Evolutionary conservation across 1,140 invertebrate genomes (phyloP).

Genomic region (Drosophila sulfurigaster): DNA sequence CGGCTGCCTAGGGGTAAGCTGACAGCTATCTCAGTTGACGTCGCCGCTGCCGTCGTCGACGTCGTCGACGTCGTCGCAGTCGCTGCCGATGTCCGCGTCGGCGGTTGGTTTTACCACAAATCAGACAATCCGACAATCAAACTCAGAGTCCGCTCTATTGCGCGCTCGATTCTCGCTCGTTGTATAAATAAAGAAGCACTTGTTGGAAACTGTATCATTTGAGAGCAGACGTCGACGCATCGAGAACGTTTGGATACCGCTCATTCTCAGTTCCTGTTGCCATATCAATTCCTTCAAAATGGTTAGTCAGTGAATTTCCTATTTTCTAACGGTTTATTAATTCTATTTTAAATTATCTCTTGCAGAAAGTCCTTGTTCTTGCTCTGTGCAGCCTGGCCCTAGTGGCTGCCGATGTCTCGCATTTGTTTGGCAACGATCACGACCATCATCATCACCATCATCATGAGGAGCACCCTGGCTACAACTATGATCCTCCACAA

Average conservation of each 20-base stretch:
- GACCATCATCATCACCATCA: constrained; percentile 54
- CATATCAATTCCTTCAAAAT: constrained; percentile 38
- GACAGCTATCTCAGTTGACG: constrained; percentile 42
- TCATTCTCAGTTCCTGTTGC: constrained; percentile 7
- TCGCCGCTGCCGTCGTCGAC: constrained; percentile 1
- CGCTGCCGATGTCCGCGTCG: constrained; percentile 29
- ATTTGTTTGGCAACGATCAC: constrained; percentile 65
- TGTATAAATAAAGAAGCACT: constrained; percentile 83
- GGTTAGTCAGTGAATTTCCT: constrained; percentile 37
- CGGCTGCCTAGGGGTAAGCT: constrained; percentile 65
- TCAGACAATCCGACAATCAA: constrained; percentile 17
- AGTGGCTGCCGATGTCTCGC: constrained; percentile 75
- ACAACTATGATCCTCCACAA: constrained; percentile 68
- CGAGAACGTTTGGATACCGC: constrained; percentile 59
- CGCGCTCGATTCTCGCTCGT: constrained; percentile 47
- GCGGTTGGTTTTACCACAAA: constrained; percentile 41
- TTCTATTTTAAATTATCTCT: not conserved
- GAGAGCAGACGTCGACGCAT: constrained; percentile 57
- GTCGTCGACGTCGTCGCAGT: constrained; percentile 23
- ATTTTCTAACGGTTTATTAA: not conserved
- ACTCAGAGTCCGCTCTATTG: constrained; percentile 36
- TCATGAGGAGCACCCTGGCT: constrained; percentile 69
- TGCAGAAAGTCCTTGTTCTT: constrained; percentile 70
- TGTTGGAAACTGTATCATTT: constrained; percentile 80
- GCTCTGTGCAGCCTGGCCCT: constrained; percentile 59